Evolutionary conservation across 1,140 invertebrate species (phyloP).

Genomic region (Amphibalanus amphitrite): DNA sequence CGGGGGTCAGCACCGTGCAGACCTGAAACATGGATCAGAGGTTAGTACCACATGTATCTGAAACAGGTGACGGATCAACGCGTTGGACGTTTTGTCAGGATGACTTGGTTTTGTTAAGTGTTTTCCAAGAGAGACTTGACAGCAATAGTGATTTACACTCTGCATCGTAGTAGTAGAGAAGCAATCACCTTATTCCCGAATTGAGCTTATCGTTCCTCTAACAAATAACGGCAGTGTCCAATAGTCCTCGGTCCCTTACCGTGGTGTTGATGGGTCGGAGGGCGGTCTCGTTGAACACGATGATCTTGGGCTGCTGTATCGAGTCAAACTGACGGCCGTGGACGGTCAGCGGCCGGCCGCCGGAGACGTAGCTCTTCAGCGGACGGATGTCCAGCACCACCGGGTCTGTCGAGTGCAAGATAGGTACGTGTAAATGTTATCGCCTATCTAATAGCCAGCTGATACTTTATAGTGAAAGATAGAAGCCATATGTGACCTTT

Average conservation of each 20-base stretch:
- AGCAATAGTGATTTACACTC: too few species aligned
- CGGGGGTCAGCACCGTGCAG: constrained; percentile 68
- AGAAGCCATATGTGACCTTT: too few species aligned
- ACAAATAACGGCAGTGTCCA: too few species aligned
- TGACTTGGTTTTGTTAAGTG: too few species aligned
- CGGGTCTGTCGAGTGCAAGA: constrained; percentile 40
- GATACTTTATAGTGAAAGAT: too few species aligned
- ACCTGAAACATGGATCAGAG: constrained; percentile 21
- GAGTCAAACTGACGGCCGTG: constrained; percentile 80
- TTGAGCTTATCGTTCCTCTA: too few species aligned
- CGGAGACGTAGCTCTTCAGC: constrained; percentile 67
- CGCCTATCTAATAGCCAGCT: too few species aligned
- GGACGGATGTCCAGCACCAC: constrained; percentile 82
- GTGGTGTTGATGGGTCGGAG: background rate
- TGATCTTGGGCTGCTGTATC: constrained; percentile 77
- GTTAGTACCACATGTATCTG: background rate
- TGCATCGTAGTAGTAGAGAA: too few species aligned
- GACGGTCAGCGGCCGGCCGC: constrained; percentile 81
- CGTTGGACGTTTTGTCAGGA: too few species aligned
- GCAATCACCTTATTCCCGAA: too few species aligned
- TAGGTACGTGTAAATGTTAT: background rate
- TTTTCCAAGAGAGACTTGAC: too few species aligned
- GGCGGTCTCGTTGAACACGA: constrained; percentile 37
- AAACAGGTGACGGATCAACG: background rate
- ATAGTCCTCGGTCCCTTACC: too few species aligned